Evolutionary conservation across 2,113 vertebrate species (phyloP), one percentile per base, ranked within the genome.

Genomic region (Semnornis frantzii): DNA sequence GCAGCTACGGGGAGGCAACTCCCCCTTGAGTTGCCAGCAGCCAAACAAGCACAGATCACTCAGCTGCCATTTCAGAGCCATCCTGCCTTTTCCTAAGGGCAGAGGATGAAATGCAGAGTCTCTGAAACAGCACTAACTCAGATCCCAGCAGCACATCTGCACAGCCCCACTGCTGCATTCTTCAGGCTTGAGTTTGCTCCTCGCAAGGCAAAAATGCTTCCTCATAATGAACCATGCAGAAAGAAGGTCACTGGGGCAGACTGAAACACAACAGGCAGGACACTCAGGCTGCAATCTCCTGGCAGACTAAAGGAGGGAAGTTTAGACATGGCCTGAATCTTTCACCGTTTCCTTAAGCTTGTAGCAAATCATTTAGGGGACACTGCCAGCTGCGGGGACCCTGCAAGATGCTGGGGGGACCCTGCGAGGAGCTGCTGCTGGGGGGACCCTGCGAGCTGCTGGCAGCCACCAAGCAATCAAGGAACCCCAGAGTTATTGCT

Each of bases 331-430:
- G 64, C 94, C n/a, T 30, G 69, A 28, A 2, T 69, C 68, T 84
- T 92, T 69, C 76, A 89, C 71, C 94, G 28, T 89, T 76, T 95
- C 77, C 33, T 63, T 66, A 91, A 79, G 24, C 96, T 95, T 48
- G 90, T 74, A 76, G 5, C 9, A 63, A 57, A 85, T 89, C 12
- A 91, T 78, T 86, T 92, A 85, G 54, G 27, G 93, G 85, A 50
- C 17, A 82, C 44, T 85, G 34, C 37, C 9, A 39, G 37, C 37
- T 39, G 37, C 37, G 9, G 37, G 37, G 37, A 39, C 37, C 9
- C 37, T 11, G 37, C 11, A 11, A 39, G 11, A 9, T 39, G 37
- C 37, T 39, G 37, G 37, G n/a, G n/a, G n/a, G n/a, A 37, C 37
- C 10, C 37, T 37, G 37, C 37, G 37, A 37, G 37, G 37, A 37